A percentile compares a stretch with the other conserved stretches of the same genome.
Evolutionary conservation across 2,113 vertebrate species (phyloP).

Genomic region (Danionella cerebrum): DNA sequence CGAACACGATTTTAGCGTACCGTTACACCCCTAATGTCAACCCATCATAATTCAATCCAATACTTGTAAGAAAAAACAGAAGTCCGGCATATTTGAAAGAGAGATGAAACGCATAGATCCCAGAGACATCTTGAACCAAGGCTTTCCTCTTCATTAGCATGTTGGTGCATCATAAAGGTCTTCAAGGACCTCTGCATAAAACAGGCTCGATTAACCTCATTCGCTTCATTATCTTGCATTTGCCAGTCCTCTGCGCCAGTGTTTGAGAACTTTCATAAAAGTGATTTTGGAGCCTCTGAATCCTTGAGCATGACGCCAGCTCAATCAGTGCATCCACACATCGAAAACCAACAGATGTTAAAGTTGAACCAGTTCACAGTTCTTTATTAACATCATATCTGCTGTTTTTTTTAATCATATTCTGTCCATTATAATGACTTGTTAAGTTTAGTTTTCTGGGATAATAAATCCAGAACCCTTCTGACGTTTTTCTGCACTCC

Average conservation of each 20-base stretch:
- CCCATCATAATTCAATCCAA: too few relatives aligned
- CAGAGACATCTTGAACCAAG: neutral
- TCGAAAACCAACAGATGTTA: neutral
- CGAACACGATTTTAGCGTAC: too few relatives aligned
- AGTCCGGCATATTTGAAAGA: too few relatives aligned
- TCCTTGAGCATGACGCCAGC: neutral
- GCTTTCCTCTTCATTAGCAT: slow-evolving; percentile 17
- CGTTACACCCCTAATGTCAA: too few relatives aligned
- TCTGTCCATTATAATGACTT: too few relatives aligned
- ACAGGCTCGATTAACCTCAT: slow-evolving; percentile 28
- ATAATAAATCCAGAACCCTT: too few relatives aligned
- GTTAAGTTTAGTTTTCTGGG: too few relatives aligned
- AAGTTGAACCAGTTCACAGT: neutral
- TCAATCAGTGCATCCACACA: neutral
- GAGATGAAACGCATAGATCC: neutral
- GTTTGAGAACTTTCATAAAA: slow-evolving; percentile 8
- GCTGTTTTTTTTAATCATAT: too few relatives aligned
- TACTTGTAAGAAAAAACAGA: too few relatives aligned
- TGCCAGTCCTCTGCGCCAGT: slow-evolving; percentile 12
- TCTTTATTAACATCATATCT: too few relatives aligned
- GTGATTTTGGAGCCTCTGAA: slow-evolving; percentile 1
- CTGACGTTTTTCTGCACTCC: too few relatives aligned
- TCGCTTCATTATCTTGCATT: slow-evolving; percentile 20
- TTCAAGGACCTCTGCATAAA: slow-evolving; percentile 33
- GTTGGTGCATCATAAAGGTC: slow-evolving; percentile 25